Percentiles rank a stretch among this genome's conserved stretches.
Evolutionary conservation across 2,888 invertebrate species (phyloP).

Genomic region (Aspidiotus rigidus): DNA sequence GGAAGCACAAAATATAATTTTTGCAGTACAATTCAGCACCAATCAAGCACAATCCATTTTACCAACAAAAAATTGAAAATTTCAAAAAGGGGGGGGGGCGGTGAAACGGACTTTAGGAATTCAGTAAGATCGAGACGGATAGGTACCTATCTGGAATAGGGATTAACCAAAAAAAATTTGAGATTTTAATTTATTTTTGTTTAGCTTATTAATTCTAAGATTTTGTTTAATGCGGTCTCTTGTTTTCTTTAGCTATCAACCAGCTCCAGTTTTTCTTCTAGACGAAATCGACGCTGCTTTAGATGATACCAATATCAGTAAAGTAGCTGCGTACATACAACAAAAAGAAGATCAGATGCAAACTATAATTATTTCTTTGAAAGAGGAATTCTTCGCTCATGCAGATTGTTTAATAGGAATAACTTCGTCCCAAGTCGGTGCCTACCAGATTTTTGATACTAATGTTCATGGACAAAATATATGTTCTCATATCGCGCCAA

Average conservation of each 20-base stretch:
- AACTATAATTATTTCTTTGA: slow-evolving; percentile 97
- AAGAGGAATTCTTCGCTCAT: slow-evolving; percentile 99
- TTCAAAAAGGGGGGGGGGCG: no score
- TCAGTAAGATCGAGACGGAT: no score
- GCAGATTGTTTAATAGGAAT: slow-evolving; percentile 96
- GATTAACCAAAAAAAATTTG: no score
- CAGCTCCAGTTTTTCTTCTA: slow-evolving; percentile 97
- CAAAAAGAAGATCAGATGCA: slow-evolving; percentile 81
- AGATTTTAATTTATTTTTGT: no score
- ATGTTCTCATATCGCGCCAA: slow-evolving; percentile 15
- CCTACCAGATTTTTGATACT: not conserved
- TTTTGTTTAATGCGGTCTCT: not conserved
- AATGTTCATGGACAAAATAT: not conserved
- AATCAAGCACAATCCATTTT: no score
- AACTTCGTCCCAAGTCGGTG: slow-evolving; percentile 73
- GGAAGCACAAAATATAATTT: no score
- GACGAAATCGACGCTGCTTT: slow-evolving; percentile 99
- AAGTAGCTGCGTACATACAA: slow-evolving; percentile 94
- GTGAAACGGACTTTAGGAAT: no score
- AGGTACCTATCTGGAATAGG: no score
- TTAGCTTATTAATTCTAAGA: no score
- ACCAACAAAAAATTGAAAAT: no score
- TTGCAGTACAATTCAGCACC: no score
- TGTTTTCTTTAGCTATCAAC: slow-evolving; percentile 65
- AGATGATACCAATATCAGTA: slow-evolving; percentile 99